Base-by-base conservation (phyloP, 1,140 invertebrate genomes). In the Bombus soroeensis region DNA sequence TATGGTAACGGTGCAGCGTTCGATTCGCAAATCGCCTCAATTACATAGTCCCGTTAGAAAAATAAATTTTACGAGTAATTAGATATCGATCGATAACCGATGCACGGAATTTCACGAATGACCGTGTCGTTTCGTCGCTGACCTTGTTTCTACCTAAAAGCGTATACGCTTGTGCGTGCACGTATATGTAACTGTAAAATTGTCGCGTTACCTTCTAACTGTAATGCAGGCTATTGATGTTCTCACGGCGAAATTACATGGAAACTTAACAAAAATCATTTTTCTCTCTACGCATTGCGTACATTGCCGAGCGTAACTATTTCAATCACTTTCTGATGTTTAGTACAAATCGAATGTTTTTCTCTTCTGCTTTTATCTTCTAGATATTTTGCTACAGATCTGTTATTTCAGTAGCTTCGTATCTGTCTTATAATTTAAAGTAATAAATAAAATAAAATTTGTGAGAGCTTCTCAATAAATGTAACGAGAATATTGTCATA, bases 141-240 rank as follows among this genome's bases (percentile, higher is more conserved):
- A 87, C 89, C 88, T 32, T 78, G 82, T 89, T 89, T 72, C 64
- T 43, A 12, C 47, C 62, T 74, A n/a, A 71, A 74, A 53, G 37
- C 15, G 18, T 70, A 39, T 59, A 66, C 73, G 43, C 62, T 62
- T 73, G 43, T 53, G 41, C 34, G 75, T 53, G 37, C 66, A 62
- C 64, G 73, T 68, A 66, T 71, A 41, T 34, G 75, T 93, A 93
- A 93, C 91, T 89, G 91, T 92, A 92, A 90, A 53, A 92, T 89
- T 89, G 86, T 88, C 86, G 88, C 88, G 87, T 89, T 92, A 88
- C 90, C 81, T 89, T 92, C 91, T 94, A 94, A 94, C 93, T 94
- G 93, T 94, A 93, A 92, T 91, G 87, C 87, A 78, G 91, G 91
- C 90, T 90, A 91, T 92, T 86, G 89, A 80, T 76, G 76, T 39